Evolutionary conservation across 2,797 vertebrate genomes (phyloP).

Genomic region (Pipistrellus kuhlii): DNA sequence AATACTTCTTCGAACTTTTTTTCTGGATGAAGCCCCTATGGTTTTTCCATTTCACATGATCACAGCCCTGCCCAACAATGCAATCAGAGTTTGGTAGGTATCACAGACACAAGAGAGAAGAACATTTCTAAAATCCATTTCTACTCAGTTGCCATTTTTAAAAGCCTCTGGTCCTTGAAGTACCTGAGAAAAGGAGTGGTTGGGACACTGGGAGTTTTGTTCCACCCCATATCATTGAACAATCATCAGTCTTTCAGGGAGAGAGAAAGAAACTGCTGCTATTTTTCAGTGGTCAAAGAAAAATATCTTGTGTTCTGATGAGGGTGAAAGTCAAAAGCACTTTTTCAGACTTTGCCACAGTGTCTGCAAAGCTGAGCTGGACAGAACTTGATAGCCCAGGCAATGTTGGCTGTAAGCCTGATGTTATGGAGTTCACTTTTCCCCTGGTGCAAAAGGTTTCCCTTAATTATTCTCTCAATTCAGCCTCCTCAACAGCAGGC

Average conservation of each 20-base stretch:
- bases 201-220: neutral
- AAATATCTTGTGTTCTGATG: neutral
- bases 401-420: constrained; percentile 4
- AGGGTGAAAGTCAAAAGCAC: neutral
- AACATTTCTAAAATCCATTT: neutral
- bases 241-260: neutral
- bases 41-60: neutral
- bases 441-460: constrained; percentile 1
- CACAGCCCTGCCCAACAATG: neutral
- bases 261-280: neutral
- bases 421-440: constrained; percentile 52
- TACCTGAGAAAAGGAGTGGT: neutral
- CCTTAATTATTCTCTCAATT: constrained; percentile 42
- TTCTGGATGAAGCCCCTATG: neutral
- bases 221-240: neutral
- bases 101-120: neutral
- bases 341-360: constrained; percentile 11
- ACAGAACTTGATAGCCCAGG: constrained; percentile 33
- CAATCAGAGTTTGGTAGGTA: neutral
- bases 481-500: neutral
- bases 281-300: constrained; percentile 20
- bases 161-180: neutral
- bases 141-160: constrained; percentile 1
- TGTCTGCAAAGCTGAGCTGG: constrained; percentile 3
- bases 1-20: neutral